Base-by-base conservation (phyloP, 2,113 vertebrate genomes). In the Neotoma lepida region DNA sequence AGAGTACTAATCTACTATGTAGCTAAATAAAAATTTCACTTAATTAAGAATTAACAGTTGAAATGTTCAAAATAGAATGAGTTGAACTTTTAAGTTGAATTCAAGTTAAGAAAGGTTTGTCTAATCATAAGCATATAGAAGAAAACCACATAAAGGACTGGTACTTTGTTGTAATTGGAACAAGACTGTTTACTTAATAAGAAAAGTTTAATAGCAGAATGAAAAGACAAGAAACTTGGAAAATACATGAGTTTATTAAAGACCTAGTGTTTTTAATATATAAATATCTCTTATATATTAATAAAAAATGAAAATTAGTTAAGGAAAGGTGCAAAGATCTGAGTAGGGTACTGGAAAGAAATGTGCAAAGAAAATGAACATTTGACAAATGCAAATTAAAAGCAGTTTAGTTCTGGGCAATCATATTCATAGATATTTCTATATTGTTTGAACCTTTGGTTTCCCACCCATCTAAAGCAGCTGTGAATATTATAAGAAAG, bases 1-100 rank as follows among this genome's bases (percentile, higher is more conserved):
- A 56, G 15, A 73, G 4, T 35, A 5, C 86, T 15, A 74, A 33
- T 78, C 78, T 12, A 63, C 8, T 80, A 56, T 54, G 68, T 44
- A n/a, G n/a, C 63, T 94, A 88, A 68, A 73, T 89, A 91, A 58
- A 77, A 33, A 49, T 95, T 91, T 82, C 39, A 91, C 76, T 54
- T 2, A 78, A 82, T 95, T 89, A 63, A 78, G 28, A 91, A 30
- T 24, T 91, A 89, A 84, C 78, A 73, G 4, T 94, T 89, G 6
- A 61, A 88, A 89, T 71, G 0, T 86, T 94, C 54, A 87, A 88
- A 93, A 78, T 86, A 46, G 3, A 71, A 76, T 39, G 26, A 86
- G 87, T 6, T 64, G 71, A 30, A 86, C 8, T 39, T 56, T 74
- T 92, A 68, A 90, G 58, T 68, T 93, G 49, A 71, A 86, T 95